Evolutionary conservation across 2,113 vertebrate species (phyloP), one percentile per base, ranked within the genome.

Genomic region (Sinocyclocheilus anophthalmus): DNA sequence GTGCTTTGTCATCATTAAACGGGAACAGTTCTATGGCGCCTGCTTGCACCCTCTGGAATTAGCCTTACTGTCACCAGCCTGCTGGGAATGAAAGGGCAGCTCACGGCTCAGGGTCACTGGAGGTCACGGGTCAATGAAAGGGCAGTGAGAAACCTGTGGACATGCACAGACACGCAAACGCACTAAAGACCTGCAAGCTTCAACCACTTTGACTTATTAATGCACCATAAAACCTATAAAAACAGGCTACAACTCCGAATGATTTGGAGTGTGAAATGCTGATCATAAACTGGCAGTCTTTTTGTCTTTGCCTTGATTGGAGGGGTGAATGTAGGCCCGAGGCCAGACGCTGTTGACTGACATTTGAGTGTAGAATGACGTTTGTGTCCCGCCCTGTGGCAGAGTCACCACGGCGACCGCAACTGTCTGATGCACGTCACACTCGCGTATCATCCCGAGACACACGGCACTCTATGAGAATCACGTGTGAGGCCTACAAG

Each of bases 321-420:
- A 92, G 92, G 92, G 92, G 91, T 91, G 93, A 93, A 91, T 14
- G 82, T 81, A 88, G 89, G 90, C 91, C 90, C 8, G 48, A 91
- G 92, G 90, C 48, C 79, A 89, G 84, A 83, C 87, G 80, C 90
- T 89, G 84, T 87, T 91, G 90, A 92, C 88, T 92, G 92, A 94
- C 92, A 93, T 93, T 92, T 93, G 88, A 89, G 91, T 93, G 91
- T 89, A 89, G 88, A 90, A 88, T 82, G 88, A 92, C 92, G 92
- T 91, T 89, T 84, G 85, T 26, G 83, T 90, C 81, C 86, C 89
- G 87, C 92, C 93, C 91, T 76, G 87, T 87, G 88, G 92, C 87
- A 55, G 83, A 59, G 85, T 86, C 89, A 84, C 80, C 85, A 90
- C 83, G 77, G 86, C 88, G 87, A 89, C 88, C 88, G 86, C 92